Percentiles rank a stretch among this genome's conserved stretches.
Evolutionary conservation across 1,140 invertebrate genomes (phyloP).

Genomic region (Acromyrmex echinatior): DNA sequence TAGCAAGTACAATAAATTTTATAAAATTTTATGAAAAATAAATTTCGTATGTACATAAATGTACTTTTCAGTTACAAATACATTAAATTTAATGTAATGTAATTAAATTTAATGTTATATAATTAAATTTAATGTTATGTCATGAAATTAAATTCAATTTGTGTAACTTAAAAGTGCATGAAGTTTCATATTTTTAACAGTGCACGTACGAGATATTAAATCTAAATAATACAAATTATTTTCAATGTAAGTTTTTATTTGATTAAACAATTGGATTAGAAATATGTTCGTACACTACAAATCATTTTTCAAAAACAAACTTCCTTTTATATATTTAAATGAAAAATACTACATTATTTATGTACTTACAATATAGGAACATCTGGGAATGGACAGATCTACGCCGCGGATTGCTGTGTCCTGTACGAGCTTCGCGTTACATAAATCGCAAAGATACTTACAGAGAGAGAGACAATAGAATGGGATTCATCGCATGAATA

Average conservation of each 20-base stretch:
- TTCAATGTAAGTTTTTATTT: neutral
- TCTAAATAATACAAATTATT: neutral
- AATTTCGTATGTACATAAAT: no score
- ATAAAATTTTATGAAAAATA: no score
- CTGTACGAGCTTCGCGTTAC: neutral
- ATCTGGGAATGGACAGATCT: neutral
- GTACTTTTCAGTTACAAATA: no score
- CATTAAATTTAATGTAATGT: no score
- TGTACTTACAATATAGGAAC: no score
- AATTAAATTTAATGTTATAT: no score
- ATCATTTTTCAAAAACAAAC: slow-evolving; percentile 22
- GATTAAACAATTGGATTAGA: neutral
- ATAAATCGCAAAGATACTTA: slow-evolving; percentile 31
- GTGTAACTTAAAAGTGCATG: no score
- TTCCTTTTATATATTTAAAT: neutral
- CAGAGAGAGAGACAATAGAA: slow-evolving; percentile 13
- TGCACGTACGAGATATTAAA: neutral
- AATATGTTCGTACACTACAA: neutral
- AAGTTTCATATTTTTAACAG: no score
- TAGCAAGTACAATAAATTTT: no score
- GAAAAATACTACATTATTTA: neutral
- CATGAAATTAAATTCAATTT: no score
- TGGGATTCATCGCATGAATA: slow-evolving; percentile 38
- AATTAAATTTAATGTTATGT: no score
- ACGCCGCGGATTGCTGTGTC: neutral